Percentiles rank a stretch among this genome's conserved stretches.
Evolutionary conservation across 2,113 vertebrate species (phyloP).

Genomic region (Apus apus): DNA sequence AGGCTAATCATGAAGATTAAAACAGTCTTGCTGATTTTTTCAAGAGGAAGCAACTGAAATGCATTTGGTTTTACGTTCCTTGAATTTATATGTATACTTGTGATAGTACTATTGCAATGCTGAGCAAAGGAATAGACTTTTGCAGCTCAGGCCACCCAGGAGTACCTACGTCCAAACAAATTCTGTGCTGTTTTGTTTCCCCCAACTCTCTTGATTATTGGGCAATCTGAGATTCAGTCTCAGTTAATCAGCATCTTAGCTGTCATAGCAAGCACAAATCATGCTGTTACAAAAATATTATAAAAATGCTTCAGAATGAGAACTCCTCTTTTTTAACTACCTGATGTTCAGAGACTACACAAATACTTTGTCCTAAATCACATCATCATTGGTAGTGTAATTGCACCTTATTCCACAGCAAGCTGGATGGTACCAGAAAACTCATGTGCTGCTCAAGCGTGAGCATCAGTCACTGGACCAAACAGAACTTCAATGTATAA

Average conservation of each 20-base stretch:
- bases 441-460: neutral
- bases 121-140: neutral
- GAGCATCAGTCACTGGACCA: neutral
- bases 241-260: neutral
- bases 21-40: neutral
- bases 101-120: fast-evolving
- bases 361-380: neutral
- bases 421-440: neutral
- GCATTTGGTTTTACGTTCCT: neutral
- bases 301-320: neutral
- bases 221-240: neutral
- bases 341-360: neutral
- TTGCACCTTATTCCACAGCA: neutral
- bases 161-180: neutral
- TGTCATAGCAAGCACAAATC: neutral
- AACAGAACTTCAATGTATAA: neutral
- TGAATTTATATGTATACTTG: neutral
- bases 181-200: fast-evolving
- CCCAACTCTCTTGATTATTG: neutral
- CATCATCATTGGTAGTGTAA: neutral
- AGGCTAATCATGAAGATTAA: neutral
- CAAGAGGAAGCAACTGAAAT: neutral
- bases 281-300: neutral
- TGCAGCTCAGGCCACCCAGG: neutral
- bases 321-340: neutral